Evolutionary conservation across 2,888 invertebrate genomes (phyloP).

Genomic region (Apamea epomidion): DNA sequence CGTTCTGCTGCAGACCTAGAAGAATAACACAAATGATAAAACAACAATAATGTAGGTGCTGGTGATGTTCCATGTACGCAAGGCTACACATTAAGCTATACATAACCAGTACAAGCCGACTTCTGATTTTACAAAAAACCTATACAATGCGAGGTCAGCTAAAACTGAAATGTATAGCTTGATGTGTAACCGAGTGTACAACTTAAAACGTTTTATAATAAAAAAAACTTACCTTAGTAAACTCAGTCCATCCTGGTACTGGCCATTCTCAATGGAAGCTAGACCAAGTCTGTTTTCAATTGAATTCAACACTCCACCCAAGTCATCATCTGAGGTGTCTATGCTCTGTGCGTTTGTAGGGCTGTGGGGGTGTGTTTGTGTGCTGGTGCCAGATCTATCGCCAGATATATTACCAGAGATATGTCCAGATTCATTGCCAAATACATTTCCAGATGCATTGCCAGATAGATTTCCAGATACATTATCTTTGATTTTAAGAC

Average conservation of each 20-base stretch:
- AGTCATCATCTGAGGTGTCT: conserved; percentile 80
- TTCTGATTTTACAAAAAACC: too few species aligned
- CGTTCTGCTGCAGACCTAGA: conserved; percentile 89
- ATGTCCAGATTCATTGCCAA: conserved; percentile 10
- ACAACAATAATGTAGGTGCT: neutral
- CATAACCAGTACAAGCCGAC: too few species aligned
- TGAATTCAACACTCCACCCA: conserved; percentile 90
- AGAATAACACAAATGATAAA: conserved; percentile 16
- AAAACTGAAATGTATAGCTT: too few species aligned
- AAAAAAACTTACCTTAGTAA: conserved; percentile 83
- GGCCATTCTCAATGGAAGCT: conserved; percentile 90
- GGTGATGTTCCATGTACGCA: neutral
- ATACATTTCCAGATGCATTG: neutral
- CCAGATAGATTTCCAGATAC: neutral
- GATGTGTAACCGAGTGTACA: neutral
- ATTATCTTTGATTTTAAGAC: conserved; percentile 36
- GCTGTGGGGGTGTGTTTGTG: conserved; percentile 41
- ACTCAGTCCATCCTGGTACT: conserved; percentile 89
- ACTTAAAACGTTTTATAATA: neutral
- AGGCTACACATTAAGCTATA: too few species aligned
- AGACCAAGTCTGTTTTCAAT: conserved; percentile 91
- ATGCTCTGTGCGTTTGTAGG: conserved; percentile 54
- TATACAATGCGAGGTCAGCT: too few species aligned
- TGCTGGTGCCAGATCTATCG: conserved; percentile 54
- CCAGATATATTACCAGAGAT: neutral